Base-by-base conservation (phyloP, 2,797 vertebrate genomes). In the Dendrocincla tyrannina region DNA sequence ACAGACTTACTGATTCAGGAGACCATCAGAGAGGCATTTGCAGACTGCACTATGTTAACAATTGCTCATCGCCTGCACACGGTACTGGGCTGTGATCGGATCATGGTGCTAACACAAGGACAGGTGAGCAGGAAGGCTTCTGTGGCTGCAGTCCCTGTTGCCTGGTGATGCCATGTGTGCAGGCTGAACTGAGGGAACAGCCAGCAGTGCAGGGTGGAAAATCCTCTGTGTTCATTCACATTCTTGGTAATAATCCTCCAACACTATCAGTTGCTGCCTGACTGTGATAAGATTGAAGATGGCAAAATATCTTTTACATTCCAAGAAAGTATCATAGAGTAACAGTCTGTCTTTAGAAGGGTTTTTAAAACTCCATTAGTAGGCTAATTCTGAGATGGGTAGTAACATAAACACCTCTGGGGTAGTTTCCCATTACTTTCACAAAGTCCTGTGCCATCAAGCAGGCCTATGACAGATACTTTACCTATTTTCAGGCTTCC, bases 81-180 rank as follows among this genome's bases (percentile, higher is more conserved):
- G 0, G 98, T 99, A 32, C 98, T 99, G 39, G 98, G 97, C 96
- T 99, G 98, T 7, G 98, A 99, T 87, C 98, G 99, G 89, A 99
- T 99, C 95, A 99, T 99, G 99, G 99, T 99, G 97, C 98, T 99
- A 91, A 98, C 98, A 89, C 98, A 99, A 92, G 99, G 99, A 96
- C 98, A 99, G 99, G 99, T 99, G 98, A 94, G 68, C 49, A 41
- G 84, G 42, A 84, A 24, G 53, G 17, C 2, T 10, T 25, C 3
- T 68, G 53, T 84, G 55, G 70, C 66, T 78, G 59, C 4, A 4
- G 17, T n/a, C 60, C 39, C 39, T 58, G 10, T 37, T 73, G 46
- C 46, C 60, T 88, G n/a, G 22, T 67, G 66, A 15, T 86, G 80
- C 63, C 17, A 1, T 2, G 30, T 41, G 23, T 50, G 19, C 42